Percentiles rank a stretch among this genome's conserved stretches.
These are phyloP conservation scores for Pelobates fuscus DNA, from an alignment of 2,113 vertebrate species.

Conservation along the genomic window DNA sequence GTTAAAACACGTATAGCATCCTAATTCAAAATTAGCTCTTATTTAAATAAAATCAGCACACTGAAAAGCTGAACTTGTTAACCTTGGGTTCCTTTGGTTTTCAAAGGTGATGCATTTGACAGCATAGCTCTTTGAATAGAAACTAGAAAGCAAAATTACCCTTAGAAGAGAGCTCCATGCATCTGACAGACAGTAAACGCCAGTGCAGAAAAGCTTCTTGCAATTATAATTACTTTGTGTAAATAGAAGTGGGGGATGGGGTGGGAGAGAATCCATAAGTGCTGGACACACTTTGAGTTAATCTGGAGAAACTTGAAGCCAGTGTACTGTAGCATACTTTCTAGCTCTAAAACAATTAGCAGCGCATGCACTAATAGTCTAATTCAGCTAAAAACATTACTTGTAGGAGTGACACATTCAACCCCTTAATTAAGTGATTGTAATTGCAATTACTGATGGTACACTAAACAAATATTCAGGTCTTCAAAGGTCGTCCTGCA, in stretches of 20 bases:
- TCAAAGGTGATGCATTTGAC: constrained; percentile 52
- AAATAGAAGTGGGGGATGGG: constrained; percentile 31
- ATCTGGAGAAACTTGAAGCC: constrained; percentile 47
- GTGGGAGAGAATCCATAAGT: constrained; percentile 37
- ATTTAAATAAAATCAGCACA: constrained; percentile 46
- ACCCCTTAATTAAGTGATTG: constrained; percentile 52
- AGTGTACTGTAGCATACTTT: constrained; percentile 44
- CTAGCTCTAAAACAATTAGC: constrained; percentile 49
- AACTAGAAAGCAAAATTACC: constrained; percentile 52
- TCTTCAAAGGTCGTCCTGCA: constrained; percentile 34
- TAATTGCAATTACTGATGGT: constrained; percentile 52
- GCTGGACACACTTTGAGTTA: constrained; percentile 50
- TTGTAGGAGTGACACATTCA: constrained; percentile 48
- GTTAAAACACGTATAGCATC: constrained; percentile 45
- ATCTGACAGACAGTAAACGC: constrained; percentile 50
- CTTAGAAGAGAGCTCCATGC: constrained; percentile 48
- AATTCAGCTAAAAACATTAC: constrained; percentile 51
- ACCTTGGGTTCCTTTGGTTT: constrained; percentile 50
- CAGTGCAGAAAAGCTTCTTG: constrained; percentile 38
- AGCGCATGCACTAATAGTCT: constrained; percentile 49
- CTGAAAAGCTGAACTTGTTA: constrained; percentile 47
- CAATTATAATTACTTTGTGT: constrained; percentile 50
- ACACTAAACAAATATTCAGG: constrained; percentile 51
- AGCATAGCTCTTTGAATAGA: constrained; percentile 51
- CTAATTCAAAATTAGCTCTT: constrained; percentile 44